Conservation (phyloP, 2,888 invertebrate genomes). For the Spodoptera littoralis region DNA sequence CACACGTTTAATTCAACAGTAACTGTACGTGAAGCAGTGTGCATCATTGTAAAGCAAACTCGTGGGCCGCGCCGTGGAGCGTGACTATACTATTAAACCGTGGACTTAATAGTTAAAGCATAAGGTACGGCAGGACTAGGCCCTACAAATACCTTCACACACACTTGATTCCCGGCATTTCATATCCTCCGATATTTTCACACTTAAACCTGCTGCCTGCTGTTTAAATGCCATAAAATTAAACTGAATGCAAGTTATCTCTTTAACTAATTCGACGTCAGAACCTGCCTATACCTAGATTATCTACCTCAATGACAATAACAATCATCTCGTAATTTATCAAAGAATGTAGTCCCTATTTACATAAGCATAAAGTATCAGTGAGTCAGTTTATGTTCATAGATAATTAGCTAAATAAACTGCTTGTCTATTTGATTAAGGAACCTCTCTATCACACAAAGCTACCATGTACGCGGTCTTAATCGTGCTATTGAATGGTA, state of each 20-base stretch:
- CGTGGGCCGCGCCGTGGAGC: slow-evolving; percentile 69
- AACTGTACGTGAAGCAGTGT: slow-evolving; percentile 67
- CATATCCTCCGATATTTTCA: slow-evolving; percentile 12
- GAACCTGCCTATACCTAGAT: background rate
- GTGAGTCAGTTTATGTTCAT: slow-evolving; percentile 22
- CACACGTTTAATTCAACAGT: slow-evolving; percentile 67
- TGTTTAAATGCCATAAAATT: no score
- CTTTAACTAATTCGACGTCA: no score
- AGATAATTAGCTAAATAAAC: slow-evolving; percentile 41
- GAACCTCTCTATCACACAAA: slow-evolving; percentile 33
- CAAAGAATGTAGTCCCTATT: slow-evolving; percentile 53
- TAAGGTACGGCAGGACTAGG: slow-evolving; percentile 46
- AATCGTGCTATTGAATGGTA: slow-evolving; percentile 29
- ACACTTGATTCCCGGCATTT: slow-evolving; percentile 33
- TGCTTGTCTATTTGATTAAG: slow-evolving; percentile 29
- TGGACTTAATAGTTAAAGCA: slow-evolving; percentile 64
- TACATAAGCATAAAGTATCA: slow-evolving; percentile 15
- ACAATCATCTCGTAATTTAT: slow-evolving; percentile 29
- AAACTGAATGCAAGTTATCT: no score
- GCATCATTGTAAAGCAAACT: slow-evolving; percentile 77
- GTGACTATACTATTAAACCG: slow-evolving; percentile 77
- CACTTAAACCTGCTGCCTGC: no score
- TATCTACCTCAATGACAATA: slow-evolving; percentile 15
- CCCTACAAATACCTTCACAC: slow-evolving; percentile 40
- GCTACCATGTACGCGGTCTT: slow-evolving; percentile 26